Conservation (phyloP, 2,113 vertebrate genomes). For the Jaculus jaculus region DNA sequence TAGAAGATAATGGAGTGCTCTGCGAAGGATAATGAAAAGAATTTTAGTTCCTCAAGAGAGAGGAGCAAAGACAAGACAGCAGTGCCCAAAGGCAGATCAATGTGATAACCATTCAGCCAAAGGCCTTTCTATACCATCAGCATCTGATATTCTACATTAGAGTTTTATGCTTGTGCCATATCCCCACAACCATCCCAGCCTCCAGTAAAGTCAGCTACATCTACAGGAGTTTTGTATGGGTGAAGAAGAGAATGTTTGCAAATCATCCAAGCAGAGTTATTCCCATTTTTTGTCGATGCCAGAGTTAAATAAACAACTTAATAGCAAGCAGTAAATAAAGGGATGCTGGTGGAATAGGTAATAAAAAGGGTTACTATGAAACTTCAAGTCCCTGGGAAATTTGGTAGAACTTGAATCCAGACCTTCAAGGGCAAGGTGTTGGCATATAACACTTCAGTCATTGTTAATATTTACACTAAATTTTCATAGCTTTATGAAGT, state of each 20-base stretch:
- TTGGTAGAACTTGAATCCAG: not conserved
- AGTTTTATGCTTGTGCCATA: not conserved
- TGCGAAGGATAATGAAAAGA: not conserved
- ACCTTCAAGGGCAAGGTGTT: not conserved
- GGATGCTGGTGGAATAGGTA: not conserved
- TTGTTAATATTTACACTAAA: conserved; percentile 1
- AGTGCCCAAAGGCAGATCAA: not conserved
- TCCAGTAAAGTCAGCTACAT: not conserved
- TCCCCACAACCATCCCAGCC: not conserved
- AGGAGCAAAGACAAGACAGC: not conserved
- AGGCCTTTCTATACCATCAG: not conserved
- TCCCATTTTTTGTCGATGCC: not conserved
- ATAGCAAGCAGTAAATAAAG: not conserved
- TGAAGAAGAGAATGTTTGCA: not conserved
- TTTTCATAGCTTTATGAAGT: not conserved
- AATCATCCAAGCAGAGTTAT: not conserved
- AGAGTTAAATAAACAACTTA: not conserved
- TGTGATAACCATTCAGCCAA: not conserved
- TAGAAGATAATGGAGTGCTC: not conserved
- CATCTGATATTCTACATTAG: not conserved
- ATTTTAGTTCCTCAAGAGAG: not conserved
- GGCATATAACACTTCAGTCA: not conserved
- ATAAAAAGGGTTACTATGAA: not conserved
- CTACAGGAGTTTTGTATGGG: not conserved
- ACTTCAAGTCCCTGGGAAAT: not conserved